Base-by-base conservation (phyloP, 2,797 vertebrate genomes). In the Hybognathus amarus region DNA sequence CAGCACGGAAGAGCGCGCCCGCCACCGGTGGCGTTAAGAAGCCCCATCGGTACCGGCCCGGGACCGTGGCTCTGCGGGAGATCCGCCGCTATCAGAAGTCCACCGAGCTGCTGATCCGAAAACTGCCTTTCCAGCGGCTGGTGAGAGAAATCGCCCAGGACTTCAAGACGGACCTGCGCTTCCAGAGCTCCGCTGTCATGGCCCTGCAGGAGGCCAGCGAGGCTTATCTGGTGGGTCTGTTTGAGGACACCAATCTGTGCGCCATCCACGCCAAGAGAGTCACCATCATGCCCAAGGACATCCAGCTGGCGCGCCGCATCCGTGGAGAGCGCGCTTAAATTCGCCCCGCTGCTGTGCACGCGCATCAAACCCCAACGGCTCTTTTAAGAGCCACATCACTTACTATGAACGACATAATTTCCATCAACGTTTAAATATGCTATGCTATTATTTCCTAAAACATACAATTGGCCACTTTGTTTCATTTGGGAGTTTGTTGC, bases 401-500 rank as follows among this genome's bases (percentile, higher is more conserved):
- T 1, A 13, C 3, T 4, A 13, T 45, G 13, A 45, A 4, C 1
- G 42, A 45, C 11, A 4, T 1, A 3, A 13, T 4, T 45, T 45
- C 3, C 11, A n/a, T n/a, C n/a, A n/a, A n/a, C n/a, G n/a, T n/a
- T n/a, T n/a, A n/a, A n/a, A 11, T 1, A 11, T 3, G 11, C 9
- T 0, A 10, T 10, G 1, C 1, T 9, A 38, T 8, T 0, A 8
- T 40, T 11, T 42, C 0, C 40, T 42, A 42, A 42, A 42, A 2
- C 38, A 40, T 2, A 3, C 38, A 2, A 11, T 11, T 9, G 38
- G 8, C 8, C 8, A 40, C 2, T 40, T 40, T 2, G 8, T 40
- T 9, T 0, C 3, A 3, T 3, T 12, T 1, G 4, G 3, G 1
- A 42, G 3, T 42, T 42, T 12, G 3, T 42, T 1, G 11, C 3